phyloP scores from a whole-genome alignment of 2,888 invertebrate genomes.

The Orthosia cruda region DNA sequence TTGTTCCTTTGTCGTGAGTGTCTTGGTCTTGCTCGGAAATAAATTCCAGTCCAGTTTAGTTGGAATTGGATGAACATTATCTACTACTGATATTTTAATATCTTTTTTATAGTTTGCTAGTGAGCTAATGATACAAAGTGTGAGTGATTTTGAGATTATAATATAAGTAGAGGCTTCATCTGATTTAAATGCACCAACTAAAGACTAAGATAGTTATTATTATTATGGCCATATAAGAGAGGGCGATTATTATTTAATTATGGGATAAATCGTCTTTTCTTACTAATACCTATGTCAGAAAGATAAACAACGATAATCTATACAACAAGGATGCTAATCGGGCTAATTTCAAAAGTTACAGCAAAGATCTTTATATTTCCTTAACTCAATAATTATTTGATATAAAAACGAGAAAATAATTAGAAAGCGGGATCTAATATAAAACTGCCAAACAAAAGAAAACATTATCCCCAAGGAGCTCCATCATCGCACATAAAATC shows the following conservation, averaged over 20 bases:
- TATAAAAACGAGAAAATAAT: not conserved
- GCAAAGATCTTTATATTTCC: not conserved
- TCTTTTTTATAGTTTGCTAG: too few relatives aligned
- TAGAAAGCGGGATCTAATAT: not conserved
- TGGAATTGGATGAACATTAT: not conserved
- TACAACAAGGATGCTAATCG: not conserved
- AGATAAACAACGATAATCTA: too few relatives aligned
- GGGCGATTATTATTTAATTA: too few relatives aligned
- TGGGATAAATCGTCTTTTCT: too few relatives aligned
- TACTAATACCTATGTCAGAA: too few relatives aligned
- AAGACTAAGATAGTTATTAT: too few relatives aligned
- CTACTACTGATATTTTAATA: too few relatives aligned
- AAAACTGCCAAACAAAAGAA: not conserved
- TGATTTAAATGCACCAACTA: too few relatives aligned
- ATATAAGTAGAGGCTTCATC: too few relatives aligned
- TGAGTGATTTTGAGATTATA: too few relatives aligned
- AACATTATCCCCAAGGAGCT: not conserved
- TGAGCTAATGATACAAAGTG: too few relatives aligned
- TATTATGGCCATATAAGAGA: too few relatives aligned
- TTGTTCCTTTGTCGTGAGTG: constrained; percentile 24
- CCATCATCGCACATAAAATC: constrained; percentile 19
- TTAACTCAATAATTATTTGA: not conserved
- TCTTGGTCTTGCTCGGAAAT: not conserved
- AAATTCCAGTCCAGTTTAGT: not conserved
- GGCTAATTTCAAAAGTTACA: not conserved